Evolutionary conservation across 1,140 invertebrate species (phyloP), one percentile per base, ranked within the genome.

Genomic region (Rhagoletis zephyria): DNA sequence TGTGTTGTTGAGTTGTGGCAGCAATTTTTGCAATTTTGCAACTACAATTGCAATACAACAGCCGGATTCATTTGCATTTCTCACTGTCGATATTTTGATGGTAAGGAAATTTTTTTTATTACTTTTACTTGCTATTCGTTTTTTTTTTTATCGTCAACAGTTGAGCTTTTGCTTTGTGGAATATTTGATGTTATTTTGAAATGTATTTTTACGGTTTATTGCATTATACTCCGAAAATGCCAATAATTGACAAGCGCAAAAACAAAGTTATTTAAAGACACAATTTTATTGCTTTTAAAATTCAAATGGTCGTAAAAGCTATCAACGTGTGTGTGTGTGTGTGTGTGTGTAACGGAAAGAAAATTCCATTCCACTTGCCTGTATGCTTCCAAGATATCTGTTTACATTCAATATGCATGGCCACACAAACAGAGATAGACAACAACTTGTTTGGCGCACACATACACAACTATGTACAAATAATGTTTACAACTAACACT

Each of bases 281-380:
- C 4, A 14, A 48, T 16, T 74, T 74, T 74, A n/a, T 74, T 74
- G 67, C 67, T 45, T 48, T 4, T 74, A 74, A 74, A 74, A 74
- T 48, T 4, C 42, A 16, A 12, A 14, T 14, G n/a, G 61, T 63
- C n/a, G 61, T n/a, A 63, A 63, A 7, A 63, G 61, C 12, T 14
- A 63, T 63, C 61, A n/a, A 63, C n/a, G 12, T 14, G 12, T 14
- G 16, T 63, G 61, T 60, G 59, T 7, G n/a, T n/a, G n/a, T n/a
- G 6, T 6, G 12, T 60, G 12, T 14, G 12, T 14, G 16, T 63
- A 14, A 14, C 9, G n/a, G 61, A 56, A 56, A 10, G 10, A 10
- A 56, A 56, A 56, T 56, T 56, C 5, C 3, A 56, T 7, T 56
- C 51, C 51, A 56, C 51, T 56, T 63, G 4, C n/a, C 16, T 63